Evolutionary conservation across 2,113 vertebrate species (phyloP).

Genomic region (Orcinus orca): DNA sequence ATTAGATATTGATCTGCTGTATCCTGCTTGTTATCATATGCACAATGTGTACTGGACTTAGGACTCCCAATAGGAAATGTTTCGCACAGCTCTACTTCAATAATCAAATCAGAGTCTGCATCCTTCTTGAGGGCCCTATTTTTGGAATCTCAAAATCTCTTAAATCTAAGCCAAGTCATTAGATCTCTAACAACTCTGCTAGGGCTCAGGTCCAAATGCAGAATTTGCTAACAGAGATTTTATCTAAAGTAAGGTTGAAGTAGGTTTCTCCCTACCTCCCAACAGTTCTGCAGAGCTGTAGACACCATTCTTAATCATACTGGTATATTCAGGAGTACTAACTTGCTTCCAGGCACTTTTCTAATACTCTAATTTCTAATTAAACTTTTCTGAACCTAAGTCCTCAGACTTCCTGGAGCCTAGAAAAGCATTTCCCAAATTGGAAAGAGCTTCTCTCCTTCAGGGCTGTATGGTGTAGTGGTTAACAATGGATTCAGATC

Average conservation of each 20-base stretch:
- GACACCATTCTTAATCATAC: not conserved
- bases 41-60: not conserved
- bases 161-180: slow-evolving; percentile 35
- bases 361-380: not conserved
- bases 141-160: slow-evolving; percentile 47
- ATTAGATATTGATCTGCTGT: not conserved
- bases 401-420: slow-evolving; percentile 1
- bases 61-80: not conserved
- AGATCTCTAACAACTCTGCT: not conserved
- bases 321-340: not conserved
- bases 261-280: not conserved
- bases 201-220: slow-evolving; percentile 1
- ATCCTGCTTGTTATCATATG: not conserved
- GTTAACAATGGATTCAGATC: not conserved
- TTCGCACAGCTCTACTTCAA: not conserved
- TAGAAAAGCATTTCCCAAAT: not conserved
- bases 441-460: not conserved
- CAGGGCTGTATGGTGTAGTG: not conserved
- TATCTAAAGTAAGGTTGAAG: slow-evolving; percentile 19
- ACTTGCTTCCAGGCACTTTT: not conserved
- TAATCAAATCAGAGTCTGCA: not conserved
- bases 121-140: not conserved
- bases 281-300: not conserved
- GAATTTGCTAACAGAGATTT: slow-evolving; percentile 49
- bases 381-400: slow-evolving; percentile 6